Evolutionary conservation across 2,797 vertebrate genomes (phyloP).

Genomic region (Gobionotothen gibberifrons): DNA sequence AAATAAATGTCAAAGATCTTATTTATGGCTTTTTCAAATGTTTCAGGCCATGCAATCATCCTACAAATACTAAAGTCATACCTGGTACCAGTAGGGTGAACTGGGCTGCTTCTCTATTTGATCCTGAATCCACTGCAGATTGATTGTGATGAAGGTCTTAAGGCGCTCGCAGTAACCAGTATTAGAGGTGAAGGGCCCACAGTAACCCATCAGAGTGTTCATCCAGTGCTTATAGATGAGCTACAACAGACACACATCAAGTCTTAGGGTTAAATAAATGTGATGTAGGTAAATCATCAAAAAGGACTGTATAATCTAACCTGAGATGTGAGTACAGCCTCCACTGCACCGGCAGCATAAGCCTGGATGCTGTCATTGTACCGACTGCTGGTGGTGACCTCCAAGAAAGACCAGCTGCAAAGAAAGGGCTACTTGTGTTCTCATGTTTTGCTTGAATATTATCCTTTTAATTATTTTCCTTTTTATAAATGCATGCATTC

Average conservation of each 20-base stretch:
- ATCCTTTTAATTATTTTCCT: not conserved
- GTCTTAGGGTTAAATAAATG: not conserved
- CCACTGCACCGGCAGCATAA: constrained; percentile 91
- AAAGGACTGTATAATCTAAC: constrained; percentile 68
- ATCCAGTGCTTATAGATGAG: constrained; percentile 98
- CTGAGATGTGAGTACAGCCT: constrained; percentile 89
- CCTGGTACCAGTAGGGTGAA: constrained; percentile 93
- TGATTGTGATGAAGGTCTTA: constrained; percentile 86
- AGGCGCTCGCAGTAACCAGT: constrained; percentile 89
- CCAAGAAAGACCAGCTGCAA: constrained; percentile 91
- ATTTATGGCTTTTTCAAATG: not conserved
- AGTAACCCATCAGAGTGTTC: constrained; percentile 94
- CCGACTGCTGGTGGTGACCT: constrained; percentile 84
- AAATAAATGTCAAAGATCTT: not conserved
- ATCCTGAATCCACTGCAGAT: constrained; percentile 90
- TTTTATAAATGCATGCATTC: not conserved
- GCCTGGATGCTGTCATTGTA: constrained; percentile 94
- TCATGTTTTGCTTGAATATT: not conserved
- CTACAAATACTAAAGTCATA: constrained; percentile 55
- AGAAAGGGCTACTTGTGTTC: not conserved
- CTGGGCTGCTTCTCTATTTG: constrained; percentile 79
- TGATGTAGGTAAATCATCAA: not conserved
- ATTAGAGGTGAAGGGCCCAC: constrained; percentile 87
- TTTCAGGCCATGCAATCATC: not conserved
- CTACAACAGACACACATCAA: constrained; percentile 68